Evolutionary conservation across 2,113 vertebrate genomes (phyloP).

Genomic region (Clarias batrachus): DNA sequence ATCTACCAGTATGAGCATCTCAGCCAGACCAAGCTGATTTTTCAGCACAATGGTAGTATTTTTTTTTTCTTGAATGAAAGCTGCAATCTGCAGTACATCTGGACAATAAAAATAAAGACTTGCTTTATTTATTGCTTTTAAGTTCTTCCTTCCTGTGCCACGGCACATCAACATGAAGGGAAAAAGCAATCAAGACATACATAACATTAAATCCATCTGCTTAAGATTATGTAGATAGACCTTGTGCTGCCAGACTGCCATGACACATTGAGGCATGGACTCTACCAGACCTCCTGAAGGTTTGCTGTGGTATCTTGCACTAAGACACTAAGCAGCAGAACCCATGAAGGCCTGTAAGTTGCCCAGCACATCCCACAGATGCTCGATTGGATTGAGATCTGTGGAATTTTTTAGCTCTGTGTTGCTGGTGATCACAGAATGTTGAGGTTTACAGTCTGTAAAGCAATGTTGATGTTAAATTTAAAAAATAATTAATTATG

Average conservation of each 20-base stretch:
- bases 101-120: not conserved
- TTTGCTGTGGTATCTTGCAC: too few relatives aligned
- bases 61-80: not conserved
- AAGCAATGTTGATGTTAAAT: not conserved
- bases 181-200: not conserved
- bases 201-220: not conserved
- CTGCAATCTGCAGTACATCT: not conserved
- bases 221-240: too few relatives aligned
- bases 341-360: too few relatives aligned
- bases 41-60: not conserved
- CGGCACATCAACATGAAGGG: not conserved
- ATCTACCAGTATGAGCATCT: not conserved
- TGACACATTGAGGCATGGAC: too few relatives aligned
- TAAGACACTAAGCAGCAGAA: too few relatives aligned
- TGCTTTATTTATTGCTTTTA: not conserved
- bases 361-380: too few relatives aligned
- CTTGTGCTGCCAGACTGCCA: too few relatives aligned
- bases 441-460: not conserved
- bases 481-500: not conserved
- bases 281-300: too few relatives aligned
- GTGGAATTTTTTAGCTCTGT: too few relatives aligned
- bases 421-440: too few relatives aligned
- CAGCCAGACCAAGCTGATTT: not conserved
- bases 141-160: not conserved
- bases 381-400: too few relatives aligned